These are phyloP conservation scores for Cheilosia urbana DNA, from an alignment of 2,888 invertebrate species.

Conservation along the genomic window DNA sequence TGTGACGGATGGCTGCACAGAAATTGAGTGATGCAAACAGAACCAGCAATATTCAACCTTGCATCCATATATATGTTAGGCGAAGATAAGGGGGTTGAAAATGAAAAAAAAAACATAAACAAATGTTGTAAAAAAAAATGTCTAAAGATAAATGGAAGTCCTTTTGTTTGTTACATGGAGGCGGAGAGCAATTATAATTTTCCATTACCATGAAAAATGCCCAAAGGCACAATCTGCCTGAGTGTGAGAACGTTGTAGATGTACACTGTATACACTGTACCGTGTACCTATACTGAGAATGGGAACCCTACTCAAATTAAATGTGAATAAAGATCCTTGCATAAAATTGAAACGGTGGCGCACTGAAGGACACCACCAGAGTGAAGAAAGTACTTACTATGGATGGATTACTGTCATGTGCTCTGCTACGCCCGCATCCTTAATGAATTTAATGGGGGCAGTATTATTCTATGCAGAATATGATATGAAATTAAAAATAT, in stretches of 20 bases:
- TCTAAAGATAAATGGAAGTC: conserved; percentile 67
- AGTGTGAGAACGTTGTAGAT: conserved; percentile 32
- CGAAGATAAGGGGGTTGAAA: conserved; percentile 5
- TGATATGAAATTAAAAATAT: conserved; percentile 42
- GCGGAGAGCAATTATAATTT: conserved; percentile 72
- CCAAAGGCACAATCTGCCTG: conserved; percentile 58
- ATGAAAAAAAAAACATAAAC: conserved; percentile 17
- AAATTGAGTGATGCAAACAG: conserved; percentile 60
- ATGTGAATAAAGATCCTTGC: conserved; percentile 46
- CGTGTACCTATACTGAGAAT: not conserved
- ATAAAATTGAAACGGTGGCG: conserved; percentile 1
- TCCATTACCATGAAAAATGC: conserved; percentile 67
- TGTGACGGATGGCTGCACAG: conserved; percentile 64
- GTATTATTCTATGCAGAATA: conserved; percentile 19
- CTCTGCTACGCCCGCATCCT: conserved; percentile 19
- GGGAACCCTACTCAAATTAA: conserved; percentile 43
- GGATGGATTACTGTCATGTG: conserved; percentile 55
- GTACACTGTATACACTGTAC: not conserved
- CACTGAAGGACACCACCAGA: conserved; percentile 44
- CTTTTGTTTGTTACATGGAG: conserved; percentile 62
- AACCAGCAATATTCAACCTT: conserved; percentile 49
- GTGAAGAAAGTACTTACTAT: conserved; percentile 46
- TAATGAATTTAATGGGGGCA: conserved; percentile 43
- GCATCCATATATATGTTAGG: not conserved
- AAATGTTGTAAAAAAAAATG: conserved; percentile 50